Evolutionary conservation across 35 echinoderm and acorn worm genomes (phyloP).

Genomic region (Apostichopus californicus): DNA sequence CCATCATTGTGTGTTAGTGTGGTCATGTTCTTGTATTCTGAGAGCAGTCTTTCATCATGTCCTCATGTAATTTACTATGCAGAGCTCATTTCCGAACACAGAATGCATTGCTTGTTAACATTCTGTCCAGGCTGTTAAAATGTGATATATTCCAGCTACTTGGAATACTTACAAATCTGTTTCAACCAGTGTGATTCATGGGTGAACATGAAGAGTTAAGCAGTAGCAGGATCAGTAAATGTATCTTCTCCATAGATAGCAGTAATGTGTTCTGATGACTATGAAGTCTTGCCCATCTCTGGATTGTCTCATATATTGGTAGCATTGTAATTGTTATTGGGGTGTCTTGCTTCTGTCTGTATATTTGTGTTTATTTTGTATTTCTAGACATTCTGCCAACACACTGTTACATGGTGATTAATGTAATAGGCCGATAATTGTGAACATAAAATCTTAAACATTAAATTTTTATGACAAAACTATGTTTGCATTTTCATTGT

Average conservation of each 20-base stretch:
- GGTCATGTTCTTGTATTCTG: conserved; percentile 41
- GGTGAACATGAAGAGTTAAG: too few species aligned
- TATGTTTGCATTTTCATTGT: neutral
- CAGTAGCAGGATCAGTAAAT: too few species aligned
- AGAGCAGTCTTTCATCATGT: conserved; percentile 46
- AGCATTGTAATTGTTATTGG: neutral
- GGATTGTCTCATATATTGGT: neutral
- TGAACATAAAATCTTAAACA: conserved; percentile 36
- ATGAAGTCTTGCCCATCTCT: neutral
- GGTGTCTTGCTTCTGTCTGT: conserved; percentile 4
- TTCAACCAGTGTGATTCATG: neutral
- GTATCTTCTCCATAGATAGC: neutral
- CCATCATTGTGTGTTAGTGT: conserved; percentile 28
- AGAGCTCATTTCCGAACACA: neutral
- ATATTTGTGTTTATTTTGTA: conserved; percentile 37
- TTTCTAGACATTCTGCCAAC: neutral
- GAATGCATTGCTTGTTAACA: too few species aligned
- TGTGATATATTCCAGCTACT: neutral
- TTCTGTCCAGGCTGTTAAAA: too few species aligned
- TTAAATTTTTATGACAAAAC: conserved; percentile 42
- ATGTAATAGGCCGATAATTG: conserved; percentile 24
- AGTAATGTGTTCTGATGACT: conserved; percentile 24
- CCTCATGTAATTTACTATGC: conserved; percentile 35
- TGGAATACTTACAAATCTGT: neutral
- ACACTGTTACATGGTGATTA: neutral